A percentile compares a stretch with the other conserved stretches of the same genome.
phyloP scores from a whole-genome alignment of 2,888 invertebrate genomes.

The Drosophila barbarae region DNA sequence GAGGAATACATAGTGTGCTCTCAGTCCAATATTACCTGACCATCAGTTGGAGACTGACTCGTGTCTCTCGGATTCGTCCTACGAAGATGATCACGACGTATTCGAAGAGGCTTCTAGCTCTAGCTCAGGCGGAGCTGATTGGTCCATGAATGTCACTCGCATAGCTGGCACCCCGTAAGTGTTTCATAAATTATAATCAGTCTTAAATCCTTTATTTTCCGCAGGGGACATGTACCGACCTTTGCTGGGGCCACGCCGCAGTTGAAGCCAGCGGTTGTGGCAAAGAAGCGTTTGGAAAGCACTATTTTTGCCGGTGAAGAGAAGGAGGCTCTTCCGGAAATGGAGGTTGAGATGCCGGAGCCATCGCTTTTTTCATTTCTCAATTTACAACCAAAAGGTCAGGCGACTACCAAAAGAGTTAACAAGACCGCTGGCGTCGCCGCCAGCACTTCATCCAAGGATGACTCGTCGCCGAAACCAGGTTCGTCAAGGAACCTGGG shows the following conservation, averaged over 20 bases:
- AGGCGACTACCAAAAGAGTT: background rate
- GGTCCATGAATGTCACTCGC: slow-evolving; percentile 44
- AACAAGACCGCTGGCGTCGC: background rate
- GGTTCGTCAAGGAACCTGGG: background rate
- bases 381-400: background rate
- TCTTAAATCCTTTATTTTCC: background rate
- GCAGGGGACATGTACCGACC: background rate
- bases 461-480: background rate
- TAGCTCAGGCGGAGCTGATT: slow-evolving; percentile 37
- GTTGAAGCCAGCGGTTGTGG: background rate
- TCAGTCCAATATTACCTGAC: background rate
- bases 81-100: background rate
- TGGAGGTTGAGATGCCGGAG: background rate
- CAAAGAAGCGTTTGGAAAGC: background rate
- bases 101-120: background rate
- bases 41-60: background rate
- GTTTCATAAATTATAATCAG: too few species aligned
- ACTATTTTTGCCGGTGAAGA: background rate
- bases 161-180: slow-evolving; percentile 44
- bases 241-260: background rate
- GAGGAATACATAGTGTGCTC: background rate
- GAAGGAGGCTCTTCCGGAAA: background rate
- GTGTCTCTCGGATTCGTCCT: background rate
- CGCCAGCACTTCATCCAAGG: background rate
- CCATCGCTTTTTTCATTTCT: background rate